A percentile compares a stretch with the other conserved stretches of the same genome.
These are phyloP conservation scores for Tachina grossa DNA, from an alignment of 2,888 invertebrate species.

Conservation along the genomic window DNA sequence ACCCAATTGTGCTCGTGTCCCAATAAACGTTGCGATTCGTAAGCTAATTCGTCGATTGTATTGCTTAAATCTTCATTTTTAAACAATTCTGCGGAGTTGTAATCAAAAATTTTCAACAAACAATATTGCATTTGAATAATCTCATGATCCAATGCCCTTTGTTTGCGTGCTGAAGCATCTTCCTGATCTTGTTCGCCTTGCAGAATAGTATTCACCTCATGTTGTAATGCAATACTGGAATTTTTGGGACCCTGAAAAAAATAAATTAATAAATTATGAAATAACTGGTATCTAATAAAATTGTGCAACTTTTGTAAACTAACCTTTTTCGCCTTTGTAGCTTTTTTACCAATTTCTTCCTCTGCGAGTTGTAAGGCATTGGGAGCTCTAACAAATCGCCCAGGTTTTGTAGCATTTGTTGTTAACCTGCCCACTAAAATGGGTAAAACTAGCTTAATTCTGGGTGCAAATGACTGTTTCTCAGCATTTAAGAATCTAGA, in stretches of 20 bases:
- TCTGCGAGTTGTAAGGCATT: slow-evolving; percentile 76
- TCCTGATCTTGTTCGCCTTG: slow-evolving; percentile 68
- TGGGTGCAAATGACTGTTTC: slow-evolving; percentile 87
- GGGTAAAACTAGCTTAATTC: slow-evolving; percentile 86
- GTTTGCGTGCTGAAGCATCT: slow-evolving; percentile 84
- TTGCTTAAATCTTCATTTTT: slow-evolving; percentile 78
- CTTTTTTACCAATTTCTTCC: slow-evolving; percentile 39
- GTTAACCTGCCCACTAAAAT: slow-evolving; percentile 84
- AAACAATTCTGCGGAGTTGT: slow-evolving; percentile 86
- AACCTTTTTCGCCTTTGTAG: slow-evolving; percentile 70
- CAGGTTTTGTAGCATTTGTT: slow-evolving; percentile 83
- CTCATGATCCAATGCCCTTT: slow-evolving; percentile 88
- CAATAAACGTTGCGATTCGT: slow-evolving; percentile 88
- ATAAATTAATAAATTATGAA: neutral
- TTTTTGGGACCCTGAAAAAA: slow-evolving; percentile 48
- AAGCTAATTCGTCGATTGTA: slow-evolving; percentile 85
- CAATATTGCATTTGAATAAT: slow-evolving; percentile 89
- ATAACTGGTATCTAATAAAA: neutral
- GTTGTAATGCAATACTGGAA: slow-evolving; percentile 5
- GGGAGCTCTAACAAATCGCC: slow-evolving; percentile 85
- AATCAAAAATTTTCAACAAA: slow-evolving; percentile 86
- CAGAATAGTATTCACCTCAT: slow-evolving; percentile 64
- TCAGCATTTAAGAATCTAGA: slow-evolving; percentile 92
- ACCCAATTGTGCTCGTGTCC: slow-evolving; percentile 95
- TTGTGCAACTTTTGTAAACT: neutral